These are phyloP conservation scores for Oceanodroma tethys DNA, from an alignment of 2,113 vertebrate genomes.

Conservation along the genomic window DNA sequence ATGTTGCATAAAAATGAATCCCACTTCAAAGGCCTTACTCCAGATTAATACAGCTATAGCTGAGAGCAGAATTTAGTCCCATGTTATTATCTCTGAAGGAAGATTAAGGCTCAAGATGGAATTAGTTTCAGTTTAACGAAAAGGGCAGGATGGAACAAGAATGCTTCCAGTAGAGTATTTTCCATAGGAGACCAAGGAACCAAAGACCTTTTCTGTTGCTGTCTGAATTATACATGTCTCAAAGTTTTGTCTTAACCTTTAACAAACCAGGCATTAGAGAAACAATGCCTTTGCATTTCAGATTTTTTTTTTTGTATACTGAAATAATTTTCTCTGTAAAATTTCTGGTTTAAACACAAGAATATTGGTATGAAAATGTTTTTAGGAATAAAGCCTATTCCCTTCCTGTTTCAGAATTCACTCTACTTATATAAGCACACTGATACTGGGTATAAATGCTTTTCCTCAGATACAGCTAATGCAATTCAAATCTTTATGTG, in stretches of 20 bases:
- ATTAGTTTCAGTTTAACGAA: slow-evolving; percentile 23
- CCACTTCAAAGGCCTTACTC: slow-evolving; percentile 38
- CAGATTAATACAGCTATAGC: slow-evolving; percentile 16
- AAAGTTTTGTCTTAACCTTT: neutral
- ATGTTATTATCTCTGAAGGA: slow-evolving; percentile 35
- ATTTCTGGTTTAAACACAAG: neutral
- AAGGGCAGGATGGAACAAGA: neutral
- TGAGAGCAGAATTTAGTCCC: slow-evolving; percentile 34
- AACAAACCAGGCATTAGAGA: neutral
- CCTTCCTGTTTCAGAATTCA: neutral
- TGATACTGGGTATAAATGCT: neutral
- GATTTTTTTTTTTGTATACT: neutral
- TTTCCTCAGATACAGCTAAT: neutral
- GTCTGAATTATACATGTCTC: neutral
- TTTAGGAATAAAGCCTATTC: neutral
- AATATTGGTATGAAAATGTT: neutral
- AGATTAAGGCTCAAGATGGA: slow-evolving; percentile 49
- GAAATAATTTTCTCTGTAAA: neutral
- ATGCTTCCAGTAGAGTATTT: neutral
- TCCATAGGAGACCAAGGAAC: neutral
- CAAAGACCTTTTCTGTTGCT: neutral
- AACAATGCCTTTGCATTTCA: neutral
- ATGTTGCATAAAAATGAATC: slow-evolving; percentile 24
- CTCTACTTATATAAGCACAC: neutral
- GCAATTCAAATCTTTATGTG: neutral